Base-by-base conservation (phyloP, 1,140 invertebrate species). In the Drosophila suzukii region DNA sequence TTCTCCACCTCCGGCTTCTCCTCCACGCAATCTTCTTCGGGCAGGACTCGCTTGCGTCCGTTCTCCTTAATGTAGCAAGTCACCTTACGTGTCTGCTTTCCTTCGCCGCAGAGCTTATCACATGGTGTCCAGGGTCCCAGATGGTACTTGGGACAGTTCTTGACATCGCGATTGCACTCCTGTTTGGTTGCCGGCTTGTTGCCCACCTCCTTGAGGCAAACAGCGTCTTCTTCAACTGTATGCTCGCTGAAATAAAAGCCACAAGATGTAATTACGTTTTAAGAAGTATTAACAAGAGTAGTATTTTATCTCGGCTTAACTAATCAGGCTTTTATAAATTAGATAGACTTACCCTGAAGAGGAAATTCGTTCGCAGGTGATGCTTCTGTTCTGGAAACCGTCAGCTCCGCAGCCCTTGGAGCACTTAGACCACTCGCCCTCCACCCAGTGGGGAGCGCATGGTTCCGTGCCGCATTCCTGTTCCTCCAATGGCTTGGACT, bases 121-220 rank as follows among this genome's bases (percentile, higher is more conserved):
- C 98, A 99, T 95, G 96, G 95, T 91, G 95, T 95, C 97, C 97
- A 98, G 6, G 96, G 96, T 59, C 96, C 97, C 27, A 95, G 93
- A 75, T 97, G 95, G 96, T 97, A 98, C 27, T 94, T 93, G 0
- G 97, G 97, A 92, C 98, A 99, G 20, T 95, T 93, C 27, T 95
- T 93, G 12, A 95, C 94, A 61, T 94, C 93, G 6, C 91, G 80
- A 90, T 97, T 97, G 91, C 98, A 98, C 61, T 94, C 93, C 86
- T 96, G 94, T 39, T 94, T 94, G 12, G 94, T 94, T 2, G 93
- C 91, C 0, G 96, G 97, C 90, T 97, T 96, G 0, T 95, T 94
- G 10, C 95, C 96, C 2, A 94, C 91, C 4, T 93, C 91, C 44
- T 95, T 92, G 11, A 95, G 92, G 91, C 98, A 98, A 58, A 95